Conservation (phyloP, 1,140 invertebrate genomes). For the Stenopsyche tienmushanensis region DNA sequence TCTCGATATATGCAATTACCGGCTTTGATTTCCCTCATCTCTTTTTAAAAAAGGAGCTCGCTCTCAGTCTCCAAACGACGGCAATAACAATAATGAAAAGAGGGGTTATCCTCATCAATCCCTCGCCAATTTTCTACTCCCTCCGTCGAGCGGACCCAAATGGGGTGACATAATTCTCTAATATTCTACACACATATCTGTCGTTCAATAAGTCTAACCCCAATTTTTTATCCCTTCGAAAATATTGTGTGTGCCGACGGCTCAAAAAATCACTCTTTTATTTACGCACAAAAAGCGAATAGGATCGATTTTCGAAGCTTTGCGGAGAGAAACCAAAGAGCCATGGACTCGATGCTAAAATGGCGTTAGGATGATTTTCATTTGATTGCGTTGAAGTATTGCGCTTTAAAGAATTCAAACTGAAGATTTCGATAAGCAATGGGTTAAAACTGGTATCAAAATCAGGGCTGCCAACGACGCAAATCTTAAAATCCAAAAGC, state of each 20-base stretch:
- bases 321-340: neutral
- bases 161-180: conserved; percentile 29
- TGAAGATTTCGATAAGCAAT: too few species aligned
- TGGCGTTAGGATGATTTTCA: too few species aligned
- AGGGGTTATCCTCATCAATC: conserved; percentile 5
- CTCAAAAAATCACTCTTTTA: conserved; percentile 3
- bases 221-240: neutral
- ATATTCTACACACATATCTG: conserved; percentile 27
- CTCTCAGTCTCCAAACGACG: conserved; percentile 12
- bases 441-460: too few species aligned
- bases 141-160: neutral
- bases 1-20: conserved; percentile 16
- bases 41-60: neutral
- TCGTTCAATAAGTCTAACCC: conserved; percentile 22
- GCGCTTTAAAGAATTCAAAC: too few species aligned
- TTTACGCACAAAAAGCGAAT: neutral
- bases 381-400: too few species aligned
- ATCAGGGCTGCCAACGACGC: too few species aligned
- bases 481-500: too few species aligned
- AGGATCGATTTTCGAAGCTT: neutral
- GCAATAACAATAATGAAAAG: conserved; percentile 20
- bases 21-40: conserved; percentile 12
- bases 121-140: conserved; percentile 6
- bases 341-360: too few species aligned
- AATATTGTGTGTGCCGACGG: neutral